Conservation (phyloP, 2,888 invertebrate species). For the Hemithea aestivaria region DNA sequence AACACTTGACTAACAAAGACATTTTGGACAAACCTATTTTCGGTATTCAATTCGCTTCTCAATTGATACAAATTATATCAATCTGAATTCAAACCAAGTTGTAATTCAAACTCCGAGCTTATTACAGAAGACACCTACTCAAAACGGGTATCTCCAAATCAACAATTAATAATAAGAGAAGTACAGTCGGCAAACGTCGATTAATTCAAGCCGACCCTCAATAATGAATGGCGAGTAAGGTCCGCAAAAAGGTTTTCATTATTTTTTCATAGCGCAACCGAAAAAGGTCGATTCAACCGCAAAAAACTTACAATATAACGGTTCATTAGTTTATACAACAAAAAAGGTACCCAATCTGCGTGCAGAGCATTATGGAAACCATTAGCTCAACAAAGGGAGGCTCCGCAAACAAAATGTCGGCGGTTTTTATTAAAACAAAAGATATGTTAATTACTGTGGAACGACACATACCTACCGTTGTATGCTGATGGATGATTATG, state of each 20-base stretch:
- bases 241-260: constrained; percentile 21
- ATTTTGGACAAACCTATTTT: too few relatives aligned
- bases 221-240: constrained; percentile 15
- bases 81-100: too few relatives aligned
- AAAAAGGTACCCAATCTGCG: constrained; percentile 32
- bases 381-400: constrained; percentile 41
- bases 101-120: too few relatives aligned
- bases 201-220: constrained; percentile 17
- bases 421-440: constrained; percentile 39
- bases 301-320: constrained; percentile 31
- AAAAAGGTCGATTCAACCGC: constrained; percentile 22
- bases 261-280: constrained; percentile 22
- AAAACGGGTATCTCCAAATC: constrained; percentile 1
- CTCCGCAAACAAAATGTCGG: constrained; percentile 31
- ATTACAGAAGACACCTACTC: too few relatives aligned
- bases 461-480: constrained; percentile 19
- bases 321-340: constrained; percentile 37
- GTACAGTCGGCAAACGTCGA: constrained; percentile 10
- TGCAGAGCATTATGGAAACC: constrained; percentile 34
- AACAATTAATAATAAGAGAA: constrained; percentile 11
- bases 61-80: too few relatives aligned
- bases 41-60: too few relatives aligned
- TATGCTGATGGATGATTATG: constrained; percentile 20
- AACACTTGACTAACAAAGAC: too few relatives aligned
- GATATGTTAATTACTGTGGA: constrained; percentile 44